A percentile compares a stretch with the other conserved stretches of the same genome.
phyloP scores from a whole-genome alignment of 2,113 vertebrate species.

The Bagarius yarrelli region DNA sequence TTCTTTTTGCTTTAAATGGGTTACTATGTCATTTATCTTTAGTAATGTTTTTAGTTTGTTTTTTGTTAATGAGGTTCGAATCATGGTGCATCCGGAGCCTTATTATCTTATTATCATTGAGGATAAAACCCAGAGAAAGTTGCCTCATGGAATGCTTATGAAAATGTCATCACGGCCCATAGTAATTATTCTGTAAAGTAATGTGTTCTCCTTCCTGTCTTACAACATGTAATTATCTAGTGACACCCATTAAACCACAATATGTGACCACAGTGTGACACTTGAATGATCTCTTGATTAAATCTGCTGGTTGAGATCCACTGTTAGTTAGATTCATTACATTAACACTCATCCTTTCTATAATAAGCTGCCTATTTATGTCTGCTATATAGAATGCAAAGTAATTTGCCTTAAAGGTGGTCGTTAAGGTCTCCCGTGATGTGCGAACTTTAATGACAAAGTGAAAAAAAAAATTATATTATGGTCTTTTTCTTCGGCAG shows the following conservation, averaged over 20 bases:
- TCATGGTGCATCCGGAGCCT: not conserved
- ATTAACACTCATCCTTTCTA: not conserved
- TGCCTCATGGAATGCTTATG: not conserved
- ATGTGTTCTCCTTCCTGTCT: not conserved
- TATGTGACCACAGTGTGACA: not conserved
- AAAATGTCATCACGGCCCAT: not conserved
- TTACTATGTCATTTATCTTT: not conserved
- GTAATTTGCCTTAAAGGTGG: constrained; percentile 1
- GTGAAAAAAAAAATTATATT: constrained; percentile 9
- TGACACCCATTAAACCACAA: not conserved
- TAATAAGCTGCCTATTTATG: not conserved
- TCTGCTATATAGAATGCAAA: not conserved
- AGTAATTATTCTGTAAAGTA: not conserved
- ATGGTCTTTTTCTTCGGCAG: not conserved
- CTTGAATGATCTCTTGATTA: not conserved
- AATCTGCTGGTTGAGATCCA: not conserved
- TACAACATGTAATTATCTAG: not conserved
- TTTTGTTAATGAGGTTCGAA: no score
- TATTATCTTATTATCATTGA: not conserved
- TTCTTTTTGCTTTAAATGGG: no score
- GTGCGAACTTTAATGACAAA: not conserved
- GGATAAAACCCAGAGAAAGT: no score
- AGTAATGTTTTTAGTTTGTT: not conserved
- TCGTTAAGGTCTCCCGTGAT: not conserved
- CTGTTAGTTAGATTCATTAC: not conserved